Percentiles rank a stretch among this genome's conserved stretches.
Conservation (phyloP, 2,888 invertebrate genomes). For the Hydrotaea diabolus region DNA sequence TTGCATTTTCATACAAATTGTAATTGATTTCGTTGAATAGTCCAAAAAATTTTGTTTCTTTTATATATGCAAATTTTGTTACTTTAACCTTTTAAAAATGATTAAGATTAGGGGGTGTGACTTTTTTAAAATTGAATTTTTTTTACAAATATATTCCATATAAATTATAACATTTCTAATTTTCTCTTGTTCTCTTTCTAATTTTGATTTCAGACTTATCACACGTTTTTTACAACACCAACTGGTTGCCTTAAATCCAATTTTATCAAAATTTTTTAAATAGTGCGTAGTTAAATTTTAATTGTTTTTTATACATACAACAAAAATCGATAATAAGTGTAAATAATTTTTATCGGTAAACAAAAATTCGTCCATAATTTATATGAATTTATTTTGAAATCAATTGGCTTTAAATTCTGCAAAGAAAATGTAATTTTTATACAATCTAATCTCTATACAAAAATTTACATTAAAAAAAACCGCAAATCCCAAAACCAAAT, state of each 20-base stretch:
- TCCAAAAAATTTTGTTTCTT: too few species aligned
- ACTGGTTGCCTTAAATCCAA: constrained; percentile 66
- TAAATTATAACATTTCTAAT: not conserved
- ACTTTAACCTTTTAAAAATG: too few species aligned
- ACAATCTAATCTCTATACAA: constrained; percentile 7
- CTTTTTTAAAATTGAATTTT: too few species aligned
- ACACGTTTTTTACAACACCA: constrained; percentile 60
- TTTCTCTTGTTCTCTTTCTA: not conserved
- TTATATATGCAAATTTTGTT: too few species aligned
- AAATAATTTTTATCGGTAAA: constrained; percentile 37
- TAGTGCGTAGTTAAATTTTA: constrained; percentile 40
- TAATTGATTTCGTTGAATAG: too few species aligned
- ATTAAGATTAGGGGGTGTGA: too few species aligned
- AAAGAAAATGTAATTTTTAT: constrained; percentile 46
- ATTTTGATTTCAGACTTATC: constrained; percentile 61
- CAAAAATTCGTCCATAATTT: constrained; percentile 62
- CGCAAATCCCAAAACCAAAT: constrained; percentile 14
- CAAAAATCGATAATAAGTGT: constrained; percentile 27
- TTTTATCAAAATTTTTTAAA: constrained; percentile 49
- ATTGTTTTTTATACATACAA: constrained; percentile 40
- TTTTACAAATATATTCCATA: too few species aligned
- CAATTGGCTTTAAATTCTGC: constrained; percentile 54
- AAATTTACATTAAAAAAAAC: too few species aligned
- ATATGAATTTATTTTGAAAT: constrained; percentile 51
- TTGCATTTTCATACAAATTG: too few species aligned